Evolutionary conservation across 2,888 invertebrate species (phyloP).

Genomic region (Tridacna gigas): DNA sequence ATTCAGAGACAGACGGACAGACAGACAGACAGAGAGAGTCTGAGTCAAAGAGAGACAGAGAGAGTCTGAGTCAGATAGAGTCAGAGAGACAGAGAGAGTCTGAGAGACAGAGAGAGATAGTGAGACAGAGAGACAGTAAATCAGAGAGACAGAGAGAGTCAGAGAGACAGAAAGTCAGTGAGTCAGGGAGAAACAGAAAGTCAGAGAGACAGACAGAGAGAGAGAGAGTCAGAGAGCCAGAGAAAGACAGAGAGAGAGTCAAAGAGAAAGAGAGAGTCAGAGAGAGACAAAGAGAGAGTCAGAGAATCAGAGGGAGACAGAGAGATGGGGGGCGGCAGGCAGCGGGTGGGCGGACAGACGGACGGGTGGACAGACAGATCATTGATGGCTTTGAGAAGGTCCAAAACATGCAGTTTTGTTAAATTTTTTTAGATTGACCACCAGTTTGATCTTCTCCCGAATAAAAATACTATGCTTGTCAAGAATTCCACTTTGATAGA

Average conservation of each 20-base stretch:
- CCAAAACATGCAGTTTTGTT: no score
- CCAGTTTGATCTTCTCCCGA: no score
- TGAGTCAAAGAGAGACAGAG: not conserved
- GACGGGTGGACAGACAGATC: not conserved
- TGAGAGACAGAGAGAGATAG: not conserved
- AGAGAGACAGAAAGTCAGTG: not conserved
- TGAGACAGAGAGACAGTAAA: not conserved
- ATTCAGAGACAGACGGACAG: not conserved
- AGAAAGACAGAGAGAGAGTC: not conserved
- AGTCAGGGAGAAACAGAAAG: not conserved
- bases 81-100: not conserved
- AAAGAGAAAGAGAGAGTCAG: not conserved
- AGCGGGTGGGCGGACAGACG: not conserved
- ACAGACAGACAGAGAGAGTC: not conserved
- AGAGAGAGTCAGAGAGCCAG: not conserved
- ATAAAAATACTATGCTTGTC: no score
- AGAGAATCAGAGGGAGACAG: not conserved
- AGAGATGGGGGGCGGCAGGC: no score
- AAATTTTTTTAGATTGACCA: no score
- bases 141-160: not conserved
- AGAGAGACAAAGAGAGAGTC: not conserved
- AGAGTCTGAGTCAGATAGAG: not conserved
- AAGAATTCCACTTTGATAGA: no score
- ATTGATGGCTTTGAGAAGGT: no score
- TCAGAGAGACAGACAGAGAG: not conserved